Evolutionary conservation across 2,888 invertebrate genomes (phyloP).

Genomic region (Halocaridina rubra): DNA sequence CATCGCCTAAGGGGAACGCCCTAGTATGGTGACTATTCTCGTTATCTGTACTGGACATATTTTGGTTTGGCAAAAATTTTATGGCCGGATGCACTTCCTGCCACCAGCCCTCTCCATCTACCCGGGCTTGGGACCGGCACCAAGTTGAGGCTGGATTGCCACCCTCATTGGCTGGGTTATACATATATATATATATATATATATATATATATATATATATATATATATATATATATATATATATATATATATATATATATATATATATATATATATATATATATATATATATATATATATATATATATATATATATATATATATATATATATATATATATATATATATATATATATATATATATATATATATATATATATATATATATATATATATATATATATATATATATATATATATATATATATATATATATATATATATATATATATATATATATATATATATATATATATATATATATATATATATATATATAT

Average conservation of each 20-base stretch:
- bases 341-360: slow-evolving; percentile 24
- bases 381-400: neutral
- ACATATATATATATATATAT: neutral
- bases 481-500: slow-evolving; percentile 26
- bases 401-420: slow-evolving; percentile 35
- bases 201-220: slow-evolving; percentile 26
- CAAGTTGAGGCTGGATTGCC: too few relatives aligned
- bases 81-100: neutral
- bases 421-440: slow-evolving; percentile 35
- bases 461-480: slow-evolving; percentile 25
- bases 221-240: slow-evolving; percentile 31
- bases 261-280: neutral
- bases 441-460: slow-evolving; percentile 35
- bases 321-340: slow-evolving; percentile 18
- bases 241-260: slow-evolving; percentile 14
- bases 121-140: too few relatives aligned
- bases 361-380: slow-evolving; percentile 21
- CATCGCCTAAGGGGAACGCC: too few relatives aligned
- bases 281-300: neutral
- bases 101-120: neutral
- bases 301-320: neutral
- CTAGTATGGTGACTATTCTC: neutral
- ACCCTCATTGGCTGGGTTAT: neutral
- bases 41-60: neutral
- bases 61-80: neutral